phyloP scores from a whole-genome alignment of 2,113 vertebrate genomes.

The Naja naja region DNA sequence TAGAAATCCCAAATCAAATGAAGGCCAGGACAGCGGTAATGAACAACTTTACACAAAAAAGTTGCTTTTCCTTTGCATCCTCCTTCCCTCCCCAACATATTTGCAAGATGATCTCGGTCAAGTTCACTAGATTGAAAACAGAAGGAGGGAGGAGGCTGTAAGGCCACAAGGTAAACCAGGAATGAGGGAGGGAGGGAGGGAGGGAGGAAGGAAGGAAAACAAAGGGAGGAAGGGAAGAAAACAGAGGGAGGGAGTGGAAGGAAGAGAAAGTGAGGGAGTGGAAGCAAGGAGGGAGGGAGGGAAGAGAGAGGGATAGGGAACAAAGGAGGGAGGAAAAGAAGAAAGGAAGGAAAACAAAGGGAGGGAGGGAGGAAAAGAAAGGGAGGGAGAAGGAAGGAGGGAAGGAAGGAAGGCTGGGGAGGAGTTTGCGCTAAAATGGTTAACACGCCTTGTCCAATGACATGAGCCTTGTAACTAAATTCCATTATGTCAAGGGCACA shows the following conservation, averaged over 20 bases:
- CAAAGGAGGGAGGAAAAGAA: neutral
- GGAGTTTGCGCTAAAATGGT: slow-evolving; percentile 66
- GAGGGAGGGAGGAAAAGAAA: neutral
- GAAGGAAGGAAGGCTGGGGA: slow-evolving; percentile 24
- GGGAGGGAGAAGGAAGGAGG: slow-evolving; percentile 29
- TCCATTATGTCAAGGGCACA: slow-evolving; percentile 75
- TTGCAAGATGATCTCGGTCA: slow-evolving; percentile 56
- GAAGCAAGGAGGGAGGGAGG: slow-evolving; percentile 20
- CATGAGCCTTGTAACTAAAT: slow-evolving; percentile 72
- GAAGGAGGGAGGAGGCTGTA: slow-evolving; percentile 28
- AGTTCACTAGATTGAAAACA: slow-evolving; percentile 53
- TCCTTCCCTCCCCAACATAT: neutral
- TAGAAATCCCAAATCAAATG: slow-evolving; percentile 52
- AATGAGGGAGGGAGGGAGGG: slow-evolving; percentile 40
- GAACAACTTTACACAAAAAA: slow-evolving; percentile 44
- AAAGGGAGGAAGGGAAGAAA: rapidly evolving
- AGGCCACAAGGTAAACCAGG: slow-evolving; percentile 56
- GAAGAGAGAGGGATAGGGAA: neutral
- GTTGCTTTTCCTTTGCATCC: slow-evolving; percentile 33
- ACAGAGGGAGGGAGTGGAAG: slow-evolving; percentile 9
- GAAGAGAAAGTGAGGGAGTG: slow-evolving; percentile 6
- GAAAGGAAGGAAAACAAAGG: neutral
- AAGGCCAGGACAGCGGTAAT: slow-evolving; percentile 44
- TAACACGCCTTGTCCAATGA: slow-evolving; percentile 70
- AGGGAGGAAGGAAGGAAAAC: neutral